phyloP scores from a whole-genome alignment of 2,113 vertebrate genomes.

The Nymphicus hollandicus region DNA sequence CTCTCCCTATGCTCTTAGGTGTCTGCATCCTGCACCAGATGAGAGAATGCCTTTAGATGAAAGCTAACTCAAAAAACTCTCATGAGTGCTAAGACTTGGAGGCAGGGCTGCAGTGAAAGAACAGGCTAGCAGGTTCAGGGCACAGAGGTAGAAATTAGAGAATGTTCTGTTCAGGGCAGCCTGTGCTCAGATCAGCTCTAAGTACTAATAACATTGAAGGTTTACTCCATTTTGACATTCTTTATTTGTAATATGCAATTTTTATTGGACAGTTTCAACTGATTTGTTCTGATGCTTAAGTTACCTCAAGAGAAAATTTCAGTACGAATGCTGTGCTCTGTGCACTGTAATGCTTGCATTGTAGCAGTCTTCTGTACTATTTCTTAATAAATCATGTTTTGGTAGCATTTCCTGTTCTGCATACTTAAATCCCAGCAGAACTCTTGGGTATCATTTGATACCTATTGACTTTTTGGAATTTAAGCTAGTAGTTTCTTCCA shows the following conservation, averaged over 20 bases:
- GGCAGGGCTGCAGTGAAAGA: background rate
- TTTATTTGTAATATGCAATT: background rate
- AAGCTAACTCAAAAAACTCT: background rate
- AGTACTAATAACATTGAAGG: background rate
- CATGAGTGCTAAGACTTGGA: background rate
- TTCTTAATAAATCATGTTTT: background rate
- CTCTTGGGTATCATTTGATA: background rate
- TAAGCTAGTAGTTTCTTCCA: background rate
- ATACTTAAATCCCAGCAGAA: background rate
- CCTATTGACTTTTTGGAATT: background rate
- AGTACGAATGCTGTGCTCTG: background rate
- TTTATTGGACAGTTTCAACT: background rate
- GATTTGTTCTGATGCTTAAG: background rate
- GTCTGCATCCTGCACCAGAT: background rate
- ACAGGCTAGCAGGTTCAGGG: background rate
- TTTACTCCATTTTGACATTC: background rate
- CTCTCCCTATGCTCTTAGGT: background rate
- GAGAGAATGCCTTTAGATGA: background rate
- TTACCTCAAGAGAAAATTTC: background rate
- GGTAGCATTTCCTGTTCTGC: background rate
- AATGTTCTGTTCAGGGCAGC: fast-evolving
- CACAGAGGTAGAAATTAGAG: background rate
- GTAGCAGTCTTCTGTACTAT: background rate
- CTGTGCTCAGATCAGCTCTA: background rate
- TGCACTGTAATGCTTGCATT: background rate